Conservation (phyloP, 2,888 invertebrate species). For the Masnerella sp. region DNA sequence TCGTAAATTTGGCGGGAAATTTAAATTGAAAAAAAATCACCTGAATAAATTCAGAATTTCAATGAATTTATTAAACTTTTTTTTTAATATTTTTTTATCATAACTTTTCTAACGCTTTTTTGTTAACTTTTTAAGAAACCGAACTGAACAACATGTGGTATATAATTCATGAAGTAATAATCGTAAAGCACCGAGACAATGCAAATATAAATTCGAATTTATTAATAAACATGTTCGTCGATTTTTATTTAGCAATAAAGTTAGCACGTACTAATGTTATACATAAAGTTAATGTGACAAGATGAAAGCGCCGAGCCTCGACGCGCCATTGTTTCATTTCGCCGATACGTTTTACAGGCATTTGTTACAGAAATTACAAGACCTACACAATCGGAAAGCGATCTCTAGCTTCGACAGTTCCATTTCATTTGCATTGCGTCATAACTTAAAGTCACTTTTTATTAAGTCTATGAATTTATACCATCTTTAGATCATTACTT, state of each 20-base stretch:
- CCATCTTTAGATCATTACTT: constrained; percentile 9
- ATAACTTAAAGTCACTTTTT: constrained; percentile 8
- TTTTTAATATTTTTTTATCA: too few species aligned
- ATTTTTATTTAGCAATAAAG: constrained; percentile 3
- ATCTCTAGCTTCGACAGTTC: constrained; percentile 34
- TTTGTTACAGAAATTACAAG: constrained; percentile 46
- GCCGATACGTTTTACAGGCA: constrained; percentile 32
- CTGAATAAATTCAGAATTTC: too few species aligned
- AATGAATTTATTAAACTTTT: too few species aligned
- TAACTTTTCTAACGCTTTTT: too few species aligned
- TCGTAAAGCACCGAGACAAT: constrained; percentile 22
- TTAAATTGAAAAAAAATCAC: too few species aligned
- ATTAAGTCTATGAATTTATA: constrained; percentile 12
- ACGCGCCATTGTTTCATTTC: constrained; percentile 41
- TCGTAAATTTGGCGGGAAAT: too few species aligned
- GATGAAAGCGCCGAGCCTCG: constrained; percentile 31
- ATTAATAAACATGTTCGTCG: constrained; percentile 29
- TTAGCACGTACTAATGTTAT: constrained; percentile 11
- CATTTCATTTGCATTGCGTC: constrained; percentile 44
- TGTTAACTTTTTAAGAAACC: too few species aligned
- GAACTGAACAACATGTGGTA: constrained; percentile 5
- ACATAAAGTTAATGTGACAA: constrained; percentile 45
- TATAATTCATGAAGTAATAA: constrained; percentile 1
- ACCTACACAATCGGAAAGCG: constrained; percentile 20
- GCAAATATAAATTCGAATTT: constrained; percentile 22